Base-by-base conservation (phyloP, 2,888 invertebrate species). In the Laspeyria flexula region DNA sequence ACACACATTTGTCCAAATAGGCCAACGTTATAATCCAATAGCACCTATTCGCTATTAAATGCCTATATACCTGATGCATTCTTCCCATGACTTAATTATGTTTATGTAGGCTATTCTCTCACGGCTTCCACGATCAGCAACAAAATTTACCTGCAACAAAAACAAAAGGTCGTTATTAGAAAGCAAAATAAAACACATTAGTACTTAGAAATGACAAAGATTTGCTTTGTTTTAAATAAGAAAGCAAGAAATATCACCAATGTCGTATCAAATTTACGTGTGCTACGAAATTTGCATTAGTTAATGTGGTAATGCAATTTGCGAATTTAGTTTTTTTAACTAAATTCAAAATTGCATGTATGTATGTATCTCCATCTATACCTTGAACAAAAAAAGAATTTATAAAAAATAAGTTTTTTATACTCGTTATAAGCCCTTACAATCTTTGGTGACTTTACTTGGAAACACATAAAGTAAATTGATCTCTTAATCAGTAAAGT, bases 71-170 rank as follows among this genome's bases (percentile, higher is more conserved):
- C 3, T 29, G 12, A 7, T n/a, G n/a, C n/a, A n/a, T n/a, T n/a
- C n/a, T n/a, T 10, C 13, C 3, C 18, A 37, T 11, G 6, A 3
- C 12, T 31, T 11, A 12, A 12, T 13, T 42, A 21, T 31, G 15
- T 39, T 30, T 15, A 13, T 21, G 5, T 9, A 56, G 48, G 9
- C 44, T 62, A 48, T 47, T 48, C 47, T 66, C 53, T 41, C 61
- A 61, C 54, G 47, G 33, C 12, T 16, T 25, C 29, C 40, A 7
- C 21, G 60, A 61, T 56, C 54, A 56, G 52, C 39, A 16, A 39
- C n/a, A 59, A 40, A 54, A 60, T 51, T 71, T 77, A 74, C 76
- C 73, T 75, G 76, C 12, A 77, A 75, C 46, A 62, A 65, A 64
- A 64, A 68, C 54, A 62, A 68, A 50, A 57, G 46, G 54, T 50